Evolutionary conservation across 2,888 invertebrate species (phyloP), one percentile per base, ranked within the genome.

Genomic region (Synergus gifuensis): DNA sequence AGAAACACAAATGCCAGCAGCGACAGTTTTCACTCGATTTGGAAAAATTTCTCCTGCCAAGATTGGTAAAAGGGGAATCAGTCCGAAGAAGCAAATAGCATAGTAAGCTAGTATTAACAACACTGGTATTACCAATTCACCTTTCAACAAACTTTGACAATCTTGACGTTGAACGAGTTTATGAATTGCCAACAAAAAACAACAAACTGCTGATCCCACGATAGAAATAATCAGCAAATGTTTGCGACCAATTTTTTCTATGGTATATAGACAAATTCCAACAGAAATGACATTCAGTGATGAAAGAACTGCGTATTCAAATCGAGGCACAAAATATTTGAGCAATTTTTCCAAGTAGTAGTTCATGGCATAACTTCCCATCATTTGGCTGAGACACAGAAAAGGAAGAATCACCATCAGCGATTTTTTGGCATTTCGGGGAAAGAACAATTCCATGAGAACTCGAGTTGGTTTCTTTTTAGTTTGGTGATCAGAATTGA

Each of bases 1-100:
- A 0, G 85, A 82, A 36, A 83, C 81, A 64, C 79, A 84, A 7
- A 83, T 79, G 11, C 83, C 81, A 9, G 86, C 77, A 0, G 82
- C 82, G 0, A 81, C 77, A 14, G 85, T 86, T 77, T 85, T 86
- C 8, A 80, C 79, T 8, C 83, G 82, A 7, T 82, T 82, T 28
- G 87, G 85, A 80, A 86, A 86, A 42, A 87, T 83, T 36, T 87
- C 86, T 5, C 83, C 83, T 0, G 85, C 85, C 0, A 87, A 58
- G 14, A 87, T 79, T 1, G 87, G 87, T 42, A 87, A 16, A 16
- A 87, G 80, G 1, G 87, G 87, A 12, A 80, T 85, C 8, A 87
- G 54, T 4, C 86, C 87, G 16, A 86, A 69, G 0, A 84, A 82
- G 36, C 86, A 86, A 58, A 87, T 78, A 2, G 78, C 69, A 69